Percentiles rank a stretch among this genome's conserved stretches.
Conservation (phyloP, 2,797 vertebrate species). For the Pangasius macronema region DNA sequence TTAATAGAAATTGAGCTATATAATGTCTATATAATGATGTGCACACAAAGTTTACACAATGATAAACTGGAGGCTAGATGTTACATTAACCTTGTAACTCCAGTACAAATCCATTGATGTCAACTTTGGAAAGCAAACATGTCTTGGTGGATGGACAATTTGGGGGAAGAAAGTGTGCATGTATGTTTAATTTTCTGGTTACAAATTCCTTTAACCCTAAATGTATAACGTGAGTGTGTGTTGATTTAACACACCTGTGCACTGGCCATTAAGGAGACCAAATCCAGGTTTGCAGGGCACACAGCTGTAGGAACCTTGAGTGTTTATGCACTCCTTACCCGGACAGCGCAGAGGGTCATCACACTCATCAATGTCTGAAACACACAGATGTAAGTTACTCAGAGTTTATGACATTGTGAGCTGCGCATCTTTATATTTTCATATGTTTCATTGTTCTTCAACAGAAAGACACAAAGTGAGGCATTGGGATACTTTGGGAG, state of each 20-base stretch:
- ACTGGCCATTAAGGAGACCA: constrained; percentile 66
- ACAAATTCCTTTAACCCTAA: neutral
- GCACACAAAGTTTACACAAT: neutral
- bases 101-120: neutral
- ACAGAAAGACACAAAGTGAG: neutral
- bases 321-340: constrained; percentile 75
- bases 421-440: neutral
- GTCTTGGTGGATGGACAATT: neutral
- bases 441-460: neutral
- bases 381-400: neutral
- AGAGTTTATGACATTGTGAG: neutral
- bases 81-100: neutral
- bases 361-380: constrained; percentile 77
- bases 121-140: neutral
- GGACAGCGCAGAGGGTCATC: constrained; percentile 71
- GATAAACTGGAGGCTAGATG: neutral
- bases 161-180: neutral
- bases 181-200: neutral
- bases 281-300: constrained; percentile 75
- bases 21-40: neutral
- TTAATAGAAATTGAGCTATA: neutral
- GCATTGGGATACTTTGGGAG: neutral
- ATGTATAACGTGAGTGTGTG: constrained; percentile 46
- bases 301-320: constrained; percentile 75
- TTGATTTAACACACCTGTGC: constrained; percentile 57